Conservation (phyloP, 2,888 invertebrate species). For the Hypercompe scribonia region DNA sequence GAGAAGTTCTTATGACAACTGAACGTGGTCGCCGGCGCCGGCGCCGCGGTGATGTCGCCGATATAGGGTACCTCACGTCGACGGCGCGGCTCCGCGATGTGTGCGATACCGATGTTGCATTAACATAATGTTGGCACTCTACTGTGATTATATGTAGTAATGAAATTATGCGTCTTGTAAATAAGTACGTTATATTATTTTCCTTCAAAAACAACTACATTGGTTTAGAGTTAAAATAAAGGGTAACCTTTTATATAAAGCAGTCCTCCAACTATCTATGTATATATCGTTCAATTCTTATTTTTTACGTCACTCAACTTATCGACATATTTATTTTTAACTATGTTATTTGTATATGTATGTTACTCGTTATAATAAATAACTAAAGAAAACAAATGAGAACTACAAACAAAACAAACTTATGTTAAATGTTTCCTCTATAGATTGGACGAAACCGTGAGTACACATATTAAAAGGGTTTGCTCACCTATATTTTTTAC, state of each 20-base stretch:
- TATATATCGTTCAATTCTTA: no score
- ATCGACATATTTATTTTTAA: no score
- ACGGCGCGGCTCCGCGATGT: conserved; percentile 77
- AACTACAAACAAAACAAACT: no score
- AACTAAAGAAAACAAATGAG: no score
- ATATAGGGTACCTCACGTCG: conserved; percentile 38
- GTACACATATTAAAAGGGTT: no score
- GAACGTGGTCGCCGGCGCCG: conserved; percentile 48
- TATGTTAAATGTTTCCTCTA: no score
- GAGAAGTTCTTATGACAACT: conserved; percentile 48
- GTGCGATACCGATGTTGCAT: conserved; percentile 78
- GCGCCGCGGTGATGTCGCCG: conserved; percentile 72
- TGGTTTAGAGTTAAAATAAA: not conserved
- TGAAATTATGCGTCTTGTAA: not conserved
- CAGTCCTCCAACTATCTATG: not conserved
- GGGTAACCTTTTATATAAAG: not conserved
- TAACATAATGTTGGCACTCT: conserved; percentile 75
- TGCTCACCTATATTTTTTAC: no score
- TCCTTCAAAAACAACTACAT: not conserved
- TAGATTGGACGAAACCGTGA: no score
- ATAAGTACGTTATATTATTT: no score
- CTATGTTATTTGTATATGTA: no score
- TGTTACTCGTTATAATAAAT: no score
- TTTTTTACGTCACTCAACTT: no score
- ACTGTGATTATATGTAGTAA: not conserved